Evolutionary conservation across 2,797 vertebrate species (phyloP).

Genomic region (Acanthurus leucopareius): DNA sequence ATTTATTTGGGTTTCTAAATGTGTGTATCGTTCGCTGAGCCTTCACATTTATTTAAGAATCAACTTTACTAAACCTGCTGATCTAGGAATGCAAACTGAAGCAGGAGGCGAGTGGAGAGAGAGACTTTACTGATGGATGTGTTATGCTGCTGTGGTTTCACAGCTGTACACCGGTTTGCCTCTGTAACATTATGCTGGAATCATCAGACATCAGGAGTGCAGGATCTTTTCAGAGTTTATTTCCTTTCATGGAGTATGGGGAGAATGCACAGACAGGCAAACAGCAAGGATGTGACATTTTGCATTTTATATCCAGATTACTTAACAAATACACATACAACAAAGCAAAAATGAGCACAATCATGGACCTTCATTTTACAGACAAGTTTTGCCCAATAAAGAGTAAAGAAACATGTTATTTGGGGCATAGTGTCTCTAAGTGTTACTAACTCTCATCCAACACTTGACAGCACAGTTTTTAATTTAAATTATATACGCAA

Average conservation of each 20-base stretch:
- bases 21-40: neutral
- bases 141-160: neutral
- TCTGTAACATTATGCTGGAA: conserved; percentile 4
- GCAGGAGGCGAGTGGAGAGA: neutral
- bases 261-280: conserved; percentile 77
- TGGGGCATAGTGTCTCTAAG: conserved; percentile 28
- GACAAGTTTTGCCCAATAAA: conserved; percentile 20
- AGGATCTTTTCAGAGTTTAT: conserved; percentile 70
- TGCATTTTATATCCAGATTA: conserved; percentile 73
- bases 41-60: conserved; percentile 3
- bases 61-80: conserved; percentile 11
- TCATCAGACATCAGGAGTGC: conserved; percentile 16
- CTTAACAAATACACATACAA: conserved; percentile 59
- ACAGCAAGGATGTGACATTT: conserved; percentile 77
- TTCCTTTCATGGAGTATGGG: conserved; percentile 62
- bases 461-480: neutral
- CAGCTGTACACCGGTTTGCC: neutral
- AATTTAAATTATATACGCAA: conserved; percentile 10
- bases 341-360: conserved; percentile 57
- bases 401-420: conserved; percentile 43
- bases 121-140: neutral
- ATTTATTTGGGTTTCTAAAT: conserved; percentile 5
- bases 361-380: conserved; percentile 47
- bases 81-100: neutral
- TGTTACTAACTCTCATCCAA: conserved; percentile 7